These are phyloP conservation scores for Cantharis lateralis DNA, from an alignment of 2,888 invertebrate genomes.

Conservation along the genomic window DNA sequence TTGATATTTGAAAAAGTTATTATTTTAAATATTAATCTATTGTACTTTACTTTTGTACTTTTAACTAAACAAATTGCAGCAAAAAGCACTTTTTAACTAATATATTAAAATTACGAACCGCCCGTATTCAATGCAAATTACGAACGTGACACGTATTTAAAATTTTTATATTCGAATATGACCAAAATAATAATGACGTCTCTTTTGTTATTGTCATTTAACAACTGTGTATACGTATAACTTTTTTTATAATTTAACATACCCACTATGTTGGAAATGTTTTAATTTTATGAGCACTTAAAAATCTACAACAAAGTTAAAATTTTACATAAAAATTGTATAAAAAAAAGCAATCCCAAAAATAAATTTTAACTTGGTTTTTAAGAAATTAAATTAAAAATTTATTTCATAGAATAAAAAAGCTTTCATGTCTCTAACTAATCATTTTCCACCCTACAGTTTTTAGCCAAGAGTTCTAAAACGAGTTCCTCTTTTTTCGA, in stretches of 20 bases:
- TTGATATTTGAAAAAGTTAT: background rate
- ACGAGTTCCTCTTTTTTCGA: background rate
- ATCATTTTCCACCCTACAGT: background rate
- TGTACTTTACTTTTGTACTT: background rate
- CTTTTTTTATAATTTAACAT: background rate
- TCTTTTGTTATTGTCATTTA: background rate
- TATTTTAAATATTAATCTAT: background rate
- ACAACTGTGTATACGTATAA: background rate
- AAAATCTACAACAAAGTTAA: background rate
- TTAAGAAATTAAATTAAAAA: background rate
- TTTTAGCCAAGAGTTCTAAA: background rate
- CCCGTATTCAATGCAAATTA: slow-evolving; percentile 3
- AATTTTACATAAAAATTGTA: background rate
- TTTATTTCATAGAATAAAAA: background rate
- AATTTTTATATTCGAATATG: background rate
- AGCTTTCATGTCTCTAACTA: background rate
- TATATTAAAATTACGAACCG: slow-evolving; percentile 1
- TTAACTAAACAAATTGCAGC: background rate
- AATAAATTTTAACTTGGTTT: background rate
- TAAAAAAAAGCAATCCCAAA: background rate
- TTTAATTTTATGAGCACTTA: background rate
- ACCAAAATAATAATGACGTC: background rate
- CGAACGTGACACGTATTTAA: slow-evolving; percentile 5
- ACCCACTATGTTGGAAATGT: background rate
- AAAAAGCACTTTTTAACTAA: background rate